Evolutionary conservation across 2,888 invertebrate species (phyloP).

Genomic region (Blastobasis adustella): DNA sequence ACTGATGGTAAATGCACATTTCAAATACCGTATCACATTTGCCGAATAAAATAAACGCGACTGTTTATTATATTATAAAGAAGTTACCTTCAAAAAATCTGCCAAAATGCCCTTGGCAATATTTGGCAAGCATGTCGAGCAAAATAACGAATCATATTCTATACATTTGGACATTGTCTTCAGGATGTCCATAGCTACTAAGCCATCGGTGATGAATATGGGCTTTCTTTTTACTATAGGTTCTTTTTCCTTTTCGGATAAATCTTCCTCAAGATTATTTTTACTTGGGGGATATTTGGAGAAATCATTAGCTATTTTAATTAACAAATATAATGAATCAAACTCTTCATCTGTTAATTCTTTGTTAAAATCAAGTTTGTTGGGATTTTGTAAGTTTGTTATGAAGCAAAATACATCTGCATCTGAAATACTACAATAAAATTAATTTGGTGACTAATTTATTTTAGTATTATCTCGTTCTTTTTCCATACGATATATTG

Average conservation of each 20-base stretch:
- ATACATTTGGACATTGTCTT: slow-evolving; percentile 37
- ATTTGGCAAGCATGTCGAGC: slow-evolving; percentile 34
- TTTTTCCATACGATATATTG: neutral
- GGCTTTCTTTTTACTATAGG: slow-evolving; percentile 21
- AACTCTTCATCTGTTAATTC: slow-evolving; percentile 33
- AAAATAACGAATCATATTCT: slow-evolving; percentile 43
- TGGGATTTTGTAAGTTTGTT: slow-evolving; percentile 49
- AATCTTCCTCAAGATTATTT: slow-evolving; percentile 8
- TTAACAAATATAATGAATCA: slow-evolving; percentile 44
- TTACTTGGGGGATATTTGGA: slow-evolving; percentile 13
- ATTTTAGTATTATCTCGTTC: no score
- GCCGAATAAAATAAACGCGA: no score
- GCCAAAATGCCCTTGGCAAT: slow-evolving; percentile 42
- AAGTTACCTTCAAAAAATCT: slow-evolving; percentile 21
- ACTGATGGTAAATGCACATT: neutral
- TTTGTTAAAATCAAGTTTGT: slow-evolving; percentile 32
- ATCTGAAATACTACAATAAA: slow-evolving; percentile 40
- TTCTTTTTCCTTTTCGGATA: slow-evolving; percentile 8
- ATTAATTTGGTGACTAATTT: no score
- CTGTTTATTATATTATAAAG: no score
- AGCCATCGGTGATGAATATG: slow-evolving; percentile 52
- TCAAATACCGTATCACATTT: neutral
- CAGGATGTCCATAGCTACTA: slow-evolving; percentile 46
- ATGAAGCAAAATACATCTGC: slow-evolving; percentile 55
- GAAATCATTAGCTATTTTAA: slow-evolving; percentile 48